Conservation (phyloP, 2,797 vertebrate species). For the Poecilia velifera region DNA sequence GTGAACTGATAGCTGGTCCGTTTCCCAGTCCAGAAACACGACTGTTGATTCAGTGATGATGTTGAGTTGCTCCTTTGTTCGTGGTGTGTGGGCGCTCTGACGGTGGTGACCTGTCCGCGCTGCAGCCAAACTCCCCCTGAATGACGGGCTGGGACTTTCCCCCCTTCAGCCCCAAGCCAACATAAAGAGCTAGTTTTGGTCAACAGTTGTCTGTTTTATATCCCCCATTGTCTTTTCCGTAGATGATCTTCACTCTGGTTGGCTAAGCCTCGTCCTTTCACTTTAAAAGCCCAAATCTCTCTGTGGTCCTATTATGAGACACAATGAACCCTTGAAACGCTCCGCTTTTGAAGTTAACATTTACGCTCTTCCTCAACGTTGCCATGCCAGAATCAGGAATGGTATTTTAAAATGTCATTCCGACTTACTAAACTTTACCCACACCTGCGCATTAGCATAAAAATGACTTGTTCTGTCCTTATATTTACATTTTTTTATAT, state of each 20-base stretch:
- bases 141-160: not conserved
- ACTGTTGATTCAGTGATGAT: not conserved
- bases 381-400: not conserved
- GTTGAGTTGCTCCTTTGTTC: not conserved
- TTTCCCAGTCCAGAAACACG: not conserved
- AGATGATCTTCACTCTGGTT: not conserved
- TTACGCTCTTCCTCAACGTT: not conserved
- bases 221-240: not conserved
- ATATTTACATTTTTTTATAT: not conserved
- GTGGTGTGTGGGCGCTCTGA: not conserved
- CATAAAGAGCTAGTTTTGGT: not conserved
- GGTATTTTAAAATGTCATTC: slow-evolving; percentile 1
- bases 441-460: slow-evolving; percentile 29
- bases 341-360: not conserved
- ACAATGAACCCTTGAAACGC: not conserved
- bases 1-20: not conserved
- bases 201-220: not conserved
- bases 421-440: not conserved
- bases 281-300: not conserved
- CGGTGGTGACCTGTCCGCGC: not conserved
- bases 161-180: not conserved
- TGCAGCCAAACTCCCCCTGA: not conserved
- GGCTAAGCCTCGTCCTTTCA: not conserved
- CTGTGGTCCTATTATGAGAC: not conserved
- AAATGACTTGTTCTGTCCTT: not conserved